These are phyloP conservation scores for Huso huso DNA, from an alignment of 2,797 vertebrate genomes.

Conservation along the genomic window DNA sequence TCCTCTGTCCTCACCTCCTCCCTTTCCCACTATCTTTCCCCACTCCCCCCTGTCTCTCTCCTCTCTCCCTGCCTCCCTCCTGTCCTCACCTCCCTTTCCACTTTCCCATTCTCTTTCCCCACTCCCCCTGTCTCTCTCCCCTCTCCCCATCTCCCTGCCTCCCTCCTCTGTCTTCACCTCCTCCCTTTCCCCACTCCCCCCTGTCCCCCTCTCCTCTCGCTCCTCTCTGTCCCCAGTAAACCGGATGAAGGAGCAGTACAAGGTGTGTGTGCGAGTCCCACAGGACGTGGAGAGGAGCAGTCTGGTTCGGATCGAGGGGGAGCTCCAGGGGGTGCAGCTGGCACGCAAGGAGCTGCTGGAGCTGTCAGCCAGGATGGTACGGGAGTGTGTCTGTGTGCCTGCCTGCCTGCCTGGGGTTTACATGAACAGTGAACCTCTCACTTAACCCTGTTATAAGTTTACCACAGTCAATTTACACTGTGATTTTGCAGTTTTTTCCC, in stretches of 20 bases:
- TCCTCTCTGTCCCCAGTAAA: conserved; percentile 47
- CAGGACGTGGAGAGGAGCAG: conserved; percentile 66
- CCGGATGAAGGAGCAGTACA: conserved; percentile 72
- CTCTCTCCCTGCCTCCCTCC: background rate
- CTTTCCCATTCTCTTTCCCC: no score
- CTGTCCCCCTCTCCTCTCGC: background rate
- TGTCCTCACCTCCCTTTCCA: background rate
- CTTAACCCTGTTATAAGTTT: no score
- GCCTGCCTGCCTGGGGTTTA: no score
- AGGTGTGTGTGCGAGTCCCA: conserved; percentile 67
- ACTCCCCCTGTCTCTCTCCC: no score
- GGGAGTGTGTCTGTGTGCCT: no score
- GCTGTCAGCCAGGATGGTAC: conserved; percentile 71
- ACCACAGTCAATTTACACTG: no score
- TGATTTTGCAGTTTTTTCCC: no score
- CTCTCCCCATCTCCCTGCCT: no score
- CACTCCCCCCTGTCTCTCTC: no score
- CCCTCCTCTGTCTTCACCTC: background rate
- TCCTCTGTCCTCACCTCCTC: background rate
- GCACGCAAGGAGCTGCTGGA: conserved; percentile 67
- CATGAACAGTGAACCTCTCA: no score
- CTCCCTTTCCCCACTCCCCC: background rate
- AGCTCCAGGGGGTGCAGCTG: conserved; percentile 67
- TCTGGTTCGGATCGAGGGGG: conserved; percentile 69
- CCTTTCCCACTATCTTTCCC: background rate